A percentile compares a stretch with the other conserved stretches of the same genome.
Conservation (phyloP, 1,140 invertebrate genomes). For the Calosoma granatense region DNA sequence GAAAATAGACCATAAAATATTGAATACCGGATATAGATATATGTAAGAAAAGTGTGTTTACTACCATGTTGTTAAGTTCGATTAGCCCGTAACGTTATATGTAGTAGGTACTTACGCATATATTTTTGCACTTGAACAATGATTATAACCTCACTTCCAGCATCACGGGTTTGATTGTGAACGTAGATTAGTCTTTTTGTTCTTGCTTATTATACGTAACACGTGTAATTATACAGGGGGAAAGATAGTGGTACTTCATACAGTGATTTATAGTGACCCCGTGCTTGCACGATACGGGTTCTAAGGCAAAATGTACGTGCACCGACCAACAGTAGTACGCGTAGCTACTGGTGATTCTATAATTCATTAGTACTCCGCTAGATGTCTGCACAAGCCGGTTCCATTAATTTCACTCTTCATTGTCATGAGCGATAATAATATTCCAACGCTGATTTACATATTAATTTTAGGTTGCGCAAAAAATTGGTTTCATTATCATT, state of each 20-base stretch:
- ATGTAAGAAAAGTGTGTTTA: no score
- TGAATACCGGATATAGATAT: no score
- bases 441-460: background rate
- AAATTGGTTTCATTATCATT: no score
- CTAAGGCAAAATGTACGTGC: no score
- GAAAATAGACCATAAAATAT: no score
- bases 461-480: no score
- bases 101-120: no score
- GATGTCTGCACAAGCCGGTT: background rate
- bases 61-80: no score
- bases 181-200: background rate
- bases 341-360: background rate
- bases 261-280: background rate
- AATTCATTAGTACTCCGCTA: conserved; percentile 3
- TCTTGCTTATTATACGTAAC: background rate
- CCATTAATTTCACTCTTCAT: background rate
- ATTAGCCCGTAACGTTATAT: no score
- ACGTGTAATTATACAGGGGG: background rate
- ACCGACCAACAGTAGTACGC: background rate
- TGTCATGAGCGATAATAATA: background rate
- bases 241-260: background rate
- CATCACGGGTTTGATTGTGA: no score
- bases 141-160: no score
- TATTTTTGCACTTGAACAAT: no score
- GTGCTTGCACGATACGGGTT: background rate